phyloP scores from a whole-genome alignment of 2,113 vertebrate genomes.

The Pavo muticus region DNA sequence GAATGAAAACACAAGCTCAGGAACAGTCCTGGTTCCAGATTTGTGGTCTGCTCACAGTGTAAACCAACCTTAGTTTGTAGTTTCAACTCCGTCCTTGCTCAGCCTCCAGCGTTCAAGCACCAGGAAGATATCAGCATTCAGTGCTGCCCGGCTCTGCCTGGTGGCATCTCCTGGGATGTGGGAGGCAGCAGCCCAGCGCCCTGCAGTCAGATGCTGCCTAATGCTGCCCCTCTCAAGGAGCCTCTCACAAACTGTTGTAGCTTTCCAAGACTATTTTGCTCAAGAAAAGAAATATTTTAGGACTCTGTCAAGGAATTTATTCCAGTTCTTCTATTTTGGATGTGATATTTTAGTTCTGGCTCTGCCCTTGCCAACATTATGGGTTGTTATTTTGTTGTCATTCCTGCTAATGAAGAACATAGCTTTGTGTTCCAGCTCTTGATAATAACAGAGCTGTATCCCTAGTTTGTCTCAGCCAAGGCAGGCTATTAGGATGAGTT shows the following conservation, averaged over 20 bases:
- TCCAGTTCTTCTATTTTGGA: slow-evolving; percentile 8
- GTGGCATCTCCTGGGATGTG: background rate
- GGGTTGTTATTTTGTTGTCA: slow-evolving; percentile 30
- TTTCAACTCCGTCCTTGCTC: background rate
- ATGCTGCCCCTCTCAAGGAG: background rate
- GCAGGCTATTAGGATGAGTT: slow-evolving; percentile 43
- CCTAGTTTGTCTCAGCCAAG: slow-evolving; percentile 3
- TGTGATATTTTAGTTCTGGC: background rate
- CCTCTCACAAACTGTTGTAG: background rate
- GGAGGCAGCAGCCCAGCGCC: background rate
- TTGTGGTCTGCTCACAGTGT: background rate
- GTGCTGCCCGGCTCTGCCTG: rapidly evolving
- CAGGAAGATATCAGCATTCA: background rate
- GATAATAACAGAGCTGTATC: slow-evolving; percentile 28
- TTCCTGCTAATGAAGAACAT: slow-evolving; percentile 42
- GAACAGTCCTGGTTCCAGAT: background rate
- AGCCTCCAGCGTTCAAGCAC: background rate
- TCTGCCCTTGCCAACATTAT: background rate
- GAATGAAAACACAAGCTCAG: background rate
- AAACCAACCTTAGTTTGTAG: background rate
- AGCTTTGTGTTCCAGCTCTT: background rate
- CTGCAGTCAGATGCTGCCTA: background rate
- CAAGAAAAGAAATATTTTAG: background rate
- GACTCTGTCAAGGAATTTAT: background rate
- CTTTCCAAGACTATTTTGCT: background rate